Evolutionary conservation across 2,888 invertebrate species (phyloP), one percentile per base, ranked within the genome.

Genomic region (Sphecodes monilicornis): DNA sequence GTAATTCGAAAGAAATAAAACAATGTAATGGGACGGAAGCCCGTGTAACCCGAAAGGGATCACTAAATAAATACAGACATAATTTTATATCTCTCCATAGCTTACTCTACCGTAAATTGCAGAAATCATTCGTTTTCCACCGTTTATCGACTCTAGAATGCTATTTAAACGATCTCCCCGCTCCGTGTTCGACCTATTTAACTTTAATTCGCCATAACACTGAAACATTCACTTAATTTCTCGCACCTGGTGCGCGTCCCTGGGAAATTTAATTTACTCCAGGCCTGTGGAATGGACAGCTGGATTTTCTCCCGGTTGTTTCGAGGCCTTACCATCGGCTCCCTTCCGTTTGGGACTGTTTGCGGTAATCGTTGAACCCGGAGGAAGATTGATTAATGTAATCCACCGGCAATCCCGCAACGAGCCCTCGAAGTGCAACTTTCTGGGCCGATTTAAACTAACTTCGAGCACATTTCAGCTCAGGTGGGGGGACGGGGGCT

Each of bases 311-410:
- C 26, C 1, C 1, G 57, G 57, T 5, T 11, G 57, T 60, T 60
- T 16, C 57, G 29, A 26, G 26, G 26, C 13, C 18, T 18, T 18
- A 29, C 8, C 18, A 32, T 64, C 64, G 1, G 3, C 64, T 32
- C n/a, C 18, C 32, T 69, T 60, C 32, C n/a, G 66, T 26, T 16
- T 46, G 36, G 3, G 29, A 1, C 36, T 4, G 26, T 36, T 43
- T 6, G 13, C 36, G 3, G 39, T 43, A 57, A 46, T 46, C 77
- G 41, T 41, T 29, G n/a, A 39, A 43, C 29, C 29, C 39, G 39
- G 50, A 4, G 29, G 29, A 18, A 64, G 46, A 50, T 80, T 80
- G 71, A 80, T 80, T 80, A 80, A 80, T 26, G 64, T 18, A 64
- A 32, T 8, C 18, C 18, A 29, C 3, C 39, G 43, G 22, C 69